Percentiles rank a stretch among this genome's conserved stretches.
Evolutionary conservation across 2,888 invertebrate genomes (phyloP).

Genomic region (Rotaria socialis): DNA sequence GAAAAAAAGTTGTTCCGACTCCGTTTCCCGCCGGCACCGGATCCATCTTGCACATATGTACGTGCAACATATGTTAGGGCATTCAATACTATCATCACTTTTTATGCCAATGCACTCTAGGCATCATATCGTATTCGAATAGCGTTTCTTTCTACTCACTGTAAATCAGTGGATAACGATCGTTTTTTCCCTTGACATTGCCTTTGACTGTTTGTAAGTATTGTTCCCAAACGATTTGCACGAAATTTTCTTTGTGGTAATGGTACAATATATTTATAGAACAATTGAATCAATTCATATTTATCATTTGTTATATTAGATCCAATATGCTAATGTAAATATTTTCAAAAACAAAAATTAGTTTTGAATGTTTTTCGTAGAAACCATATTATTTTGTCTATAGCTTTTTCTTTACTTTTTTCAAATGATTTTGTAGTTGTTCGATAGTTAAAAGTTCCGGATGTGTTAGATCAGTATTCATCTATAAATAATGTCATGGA

Average conservation of each 20-base stretch:
- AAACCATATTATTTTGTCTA: too few relatives aligned
- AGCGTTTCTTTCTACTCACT: background rate
- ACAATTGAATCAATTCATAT: conserved; percentile 52
- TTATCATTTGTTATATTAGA: conserved; percentile 47
- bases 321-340: background rate
- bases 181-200: background rate
- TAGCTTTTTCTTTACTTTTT: background rate
- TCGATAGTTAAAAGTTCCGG: conserved; percentile 11
- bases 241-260: conserved; percentile 54
- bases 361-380: too few relatives aligned
- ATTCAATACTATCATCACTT: too few relatives aligned
- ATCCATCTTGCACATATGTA: too few relatives aligned
- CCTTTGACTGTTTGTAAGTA: conserved; percentile 52
- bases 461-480: conserved; percentile 29
- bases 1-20: too few relatives aligned
- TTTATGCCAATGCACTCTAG: too few relatives aligned
- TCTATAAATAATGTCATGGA: background rate
- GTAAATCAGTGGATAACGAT: background rate
- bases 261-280: conserved; percentile 53
- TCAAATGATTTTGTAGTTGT: background rate
- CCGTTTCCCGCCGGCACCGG: too few relatives aligned
- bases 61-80: too few relatives aligned
- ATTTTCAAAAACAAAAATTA: background rate
- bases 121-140: too few relatives aligned
- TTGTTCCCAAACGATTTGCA: conserved; percentile 51